These are phyloP conservation scores for Heliconius nattereri DNA, from an alignment of 1,140 invertebrate species.

Conservation along the genomic window DNA sequence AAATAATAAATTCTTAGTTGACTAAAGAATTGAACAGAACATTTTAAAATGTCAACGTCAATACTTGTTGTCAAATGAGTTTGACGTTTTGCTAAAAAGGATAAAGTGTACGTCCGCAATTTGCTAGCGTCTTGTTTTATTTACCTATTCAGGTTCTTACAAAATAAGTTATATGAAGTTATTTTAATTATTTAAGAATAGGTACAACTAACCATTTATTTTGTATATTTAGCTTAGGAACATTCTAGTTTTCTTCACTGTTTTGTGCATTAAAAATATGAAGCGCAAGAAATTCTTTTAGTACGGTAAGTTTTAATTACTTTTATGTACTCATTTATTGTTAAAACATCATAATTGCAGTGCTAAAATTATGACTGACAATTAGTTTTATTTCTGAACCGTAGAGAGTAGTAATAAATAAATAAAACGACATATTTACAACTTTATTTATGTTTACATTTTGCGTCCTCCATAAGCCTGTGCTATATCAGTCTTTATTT, in stretches of 20 bases:
- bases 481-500: too few species aligned
- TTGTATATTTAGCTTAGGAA: background rate
- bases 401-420: background rate
- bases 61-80: background rate
- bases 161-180: background rate
- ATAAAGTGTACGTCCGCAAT: background rate
- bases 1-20: too few species aligned
- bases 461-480: too few species aligned
- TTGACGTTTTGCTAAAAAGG: constrained; percentile 5
- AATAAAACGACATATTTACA: too few species aligned
- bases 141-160: background rate
- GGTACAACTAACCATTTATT: background rate
- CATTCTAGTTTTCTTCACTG: background rate
- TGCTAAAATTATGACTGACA: background rate
- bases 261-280: background rate
- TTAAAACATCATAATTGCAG: too few species aligned
- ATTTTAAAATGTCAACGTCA: background rate
- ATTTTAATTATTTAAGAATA: background rate
- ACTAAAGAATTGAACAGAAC: too few species aligned
- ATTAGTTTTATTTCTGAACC: background rate
- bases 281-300: background rate
- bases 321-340: background rate
- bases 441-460: too few species aligned
- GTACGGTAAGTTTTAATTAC: background rate
- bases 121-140: background rate